phyloP scores from a whole-genome alignment of 2,888 invertebrate species.

The Ariolimax columbianus region DNA sequence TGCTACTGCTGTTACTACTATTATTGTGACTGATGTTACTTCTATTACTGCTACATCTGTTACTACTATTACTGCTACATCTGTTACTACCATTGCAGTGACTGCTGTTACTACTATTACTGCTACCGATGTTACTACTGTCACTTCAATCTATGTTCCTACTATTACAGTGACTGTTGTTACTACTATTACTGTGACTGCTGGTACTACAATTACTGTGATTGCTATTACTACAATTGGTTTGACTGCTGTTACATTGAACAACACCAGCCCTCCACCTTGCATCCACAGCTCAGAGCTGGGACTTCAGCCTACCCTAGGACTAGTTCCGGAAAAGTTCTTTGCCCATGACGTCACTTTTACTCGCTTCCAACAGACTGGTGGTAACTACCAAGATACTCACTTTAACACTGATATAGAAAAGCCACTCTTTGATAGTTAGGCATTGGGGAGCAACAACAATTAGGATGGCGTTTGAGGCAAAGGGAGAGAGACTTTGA shows the following conservation, averaged over 20 bases:
- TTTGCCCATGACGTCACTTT: neutral
- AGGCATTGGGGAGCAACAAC: too few relatives aligned
- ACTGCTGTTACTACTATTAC: neutral
- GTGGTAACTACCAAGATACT: slow-evolving; percentile 25
- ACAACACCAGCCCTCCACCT: neutral
- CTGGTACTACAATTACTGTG: slow-evolving; percentile 27
- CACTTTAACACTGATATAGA: slow-evolving; percentile 33
- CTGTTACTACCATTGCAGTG: neutral
- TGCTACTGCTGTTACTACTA: neutral
- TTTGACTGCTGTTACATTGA: neutral
- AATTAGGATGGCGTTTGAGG: too few relatives aligned
- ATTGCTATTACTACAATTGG: slow-evolving; percentile 18
- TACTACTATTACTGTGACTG: slow-evolving; percentile 29
- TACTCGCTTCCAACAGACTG: neutral
- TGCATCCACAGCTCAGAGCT: neutral
- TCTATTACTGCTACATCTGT: neutral
- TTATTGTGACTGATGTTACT: neutral
- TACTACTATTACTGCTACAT: slow-evolving; percentile 11
- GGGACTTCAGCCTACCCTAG: neutral
- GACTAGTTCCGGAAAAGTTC: neutral
- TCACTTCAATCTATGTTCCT: neutral
- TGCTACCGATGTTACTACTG: slow-evolving; percentile 1
- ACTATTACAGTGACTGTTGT: slow-evolving; percentile 6
- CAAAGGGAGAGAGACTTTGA: too few relatives aligned
- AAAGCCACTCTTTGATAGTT: neutral